These are phyloP conservation scores for Cheilosia vernalis DNA, from an alignment of 2,888 invertebrate genomes.

Conservation along the genomic window DNA sequence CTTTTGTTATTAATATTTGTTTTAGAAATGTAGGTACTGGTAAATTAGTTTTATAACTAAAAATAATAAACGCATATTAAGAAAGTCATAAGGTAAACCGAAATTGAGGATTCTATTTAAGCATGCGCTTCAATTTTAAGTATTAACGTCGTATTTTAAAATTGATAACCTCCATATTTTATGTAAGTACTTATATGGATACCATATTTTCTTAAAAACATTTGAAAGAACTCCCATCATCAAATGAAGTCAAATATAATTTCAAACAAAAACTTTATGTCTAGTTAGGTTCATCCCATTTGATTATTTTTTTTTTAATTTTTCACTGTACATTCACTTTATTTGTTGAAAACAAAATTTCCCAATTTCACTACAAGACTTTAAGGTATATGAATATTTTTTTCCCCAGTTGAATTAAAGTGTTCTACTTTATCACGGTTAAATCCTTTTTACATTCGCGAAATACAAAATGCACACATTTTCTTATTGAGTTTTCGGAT, in stretches of 20 bases:
- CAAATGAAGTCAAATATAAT: neutral
- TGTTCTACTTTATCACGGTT: slow-evolving; percentile 4
- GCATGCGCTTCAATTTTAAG: neutral
- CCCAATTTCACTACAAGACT: neutral
- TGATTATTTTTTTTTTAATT: neutral
- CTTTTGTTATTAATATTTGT: slow-evolving; percentile 3
- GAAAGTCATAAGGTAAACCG: slow-evolving; percentile 19
- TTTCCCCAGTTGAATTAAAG: neutral
- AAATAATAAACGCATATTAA: slow-evolving; percentile 25
- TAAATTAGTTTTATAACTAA: neutral
- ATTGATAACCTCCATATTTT: slow-evolving; percentile 40
- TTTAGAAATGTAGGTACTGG: too few species aligned
- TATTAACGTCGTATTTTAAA: slow-evolving; percentile 39
- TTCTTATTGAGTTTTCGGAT: neutral
- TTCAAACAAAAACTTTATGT: too few species aligned
- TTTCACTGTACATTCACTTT: slow-evolving; percentile 11
- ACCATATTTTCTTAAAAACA: slow-evolving; percentile 5
- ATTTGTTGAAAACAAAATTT: neutral
- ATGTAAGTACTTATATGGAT: neutral
- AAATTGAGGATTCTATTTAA: slow-evolving; percentile 33
- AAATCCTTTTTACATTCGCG: slow-evolving; percentile 21
- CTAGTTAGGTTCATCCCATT: neutral
- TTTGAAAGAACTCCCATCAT: neutral
- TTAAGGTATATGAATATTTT: neutral
- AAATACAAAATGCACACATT: slow-evolving; percentile 6